phyloP scores from a whole-genome alignment of 2,797 vertebrate genomes.

The Ceryle rudis region DNA sequence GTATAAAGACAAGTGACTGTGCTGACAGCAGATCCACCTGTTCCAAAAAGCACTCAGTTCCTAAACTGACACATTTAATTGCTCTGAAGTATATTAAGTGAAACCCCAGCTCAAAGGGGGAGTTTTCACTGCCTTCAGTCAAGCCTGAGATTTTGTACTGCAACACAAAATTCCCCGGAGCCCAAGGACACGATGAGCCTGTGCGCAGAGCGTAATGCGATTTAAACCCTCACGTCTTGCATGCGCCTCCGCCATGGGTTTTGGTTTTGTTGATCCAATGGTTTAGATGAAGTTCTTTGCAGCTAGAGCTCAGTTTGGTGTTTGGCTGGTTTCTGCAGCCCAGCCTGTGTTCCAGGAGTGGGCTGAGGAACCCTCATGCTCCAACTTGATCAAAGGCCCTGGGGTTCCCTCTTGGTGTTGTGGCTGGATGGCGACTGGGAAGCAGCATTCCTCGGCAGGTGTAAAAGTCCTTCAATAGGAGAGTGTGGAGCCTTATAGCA shows the following conservation, averaged over 20 bases:
- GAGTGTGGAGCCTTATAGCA: not conserved
- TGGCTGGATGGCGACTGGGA: not conserved
- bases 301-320: not conserved
- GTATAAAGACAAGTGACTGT: not conserved
- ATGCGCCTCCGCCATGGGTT: not conserved
- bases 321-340: not conserved
- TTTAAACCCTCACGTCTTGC: fast-evolving
- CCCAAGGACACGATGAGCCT: fast-evolving
- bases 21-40: slow-evolving; percentile 43
- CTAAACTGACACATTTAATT: not conserved
- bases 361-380: not conserved
- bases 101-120: not conserved
- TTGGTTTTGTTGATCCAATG: not conserved
- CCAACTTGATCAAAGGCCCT: not conserved
- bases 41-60: not conserved
- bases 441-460: slow-evolving; percentile 52
- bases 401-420: not conserved
- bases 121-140: not conserved
- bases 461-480: slow-evolving; percentile 10
- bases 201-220: fast-evolving
- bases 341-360: not conserved
- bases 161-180: not conserved
- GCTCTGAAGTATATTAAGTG: not conserved
- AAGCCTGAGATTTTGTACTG: not conserved
- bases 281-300: not conserved